Conservation (phyloP, 2,888 invertebrate genomes). For the Timandra comae region DNA sequence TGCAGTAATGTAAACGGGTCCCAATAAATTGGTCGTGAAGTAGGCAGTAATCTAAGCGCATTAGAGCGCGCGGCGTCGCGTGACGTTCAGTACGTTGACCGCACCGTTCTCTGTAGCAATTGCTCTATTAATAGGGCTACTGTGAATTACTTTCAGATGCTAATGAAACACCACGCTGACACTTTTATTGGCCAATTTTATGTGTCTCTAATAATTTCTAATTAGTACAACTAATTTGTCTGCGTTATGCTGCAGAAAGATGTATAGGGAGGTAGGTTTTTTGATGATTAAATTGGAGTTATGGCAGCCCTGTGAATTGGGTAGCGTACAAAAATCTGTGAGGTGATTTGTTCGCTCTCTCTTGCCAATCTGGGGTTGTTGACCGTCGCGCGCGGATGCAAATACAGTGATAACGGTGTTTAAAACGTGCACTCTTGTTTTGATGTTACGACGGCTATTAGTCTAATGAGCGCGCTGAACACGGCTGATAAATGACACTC, state of each 20-base stretch:
- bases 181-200: no score
- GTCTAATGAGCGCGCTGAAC: constrained; percentile 30
- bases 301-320: constrained; percentile 40
- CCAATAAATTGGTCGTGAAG: constrained; percentile 36
- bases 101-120: constrained; percentile 58
- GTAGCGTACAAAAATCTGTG: constrained; percentile 47
- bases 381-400: constrained; percentile 52
- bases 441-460: constrained; percentile 46
- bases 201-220: no score
- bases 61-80: constrained; percentile 66
- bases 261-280: no score
- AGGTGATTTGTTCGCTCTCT: constrained; percentile 55
- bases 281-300: no score
- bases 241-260: no score
- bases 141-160: constrained; percentile 25
- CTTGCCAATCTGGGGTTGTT: constrained; percentile 50
- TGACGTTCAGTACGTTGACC: constrained; percentile 70
- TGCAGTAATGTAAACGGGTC: constrained; percentile 26
- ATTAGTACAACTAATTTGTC: no score
- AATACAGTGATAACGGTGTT: constrained; percentile 49
- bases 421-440: constrained; percentile 42
- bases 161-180: constrained; percentile 9
- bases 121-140: constrained; percentile 61
- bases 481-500: no score
- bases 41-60: constrained; percentile 71